These are phyloP conservation scores for Falco berigora DNA, from an alignment of 2,797 vertebrate genomes.

Conservation along the genomic window DNA sequence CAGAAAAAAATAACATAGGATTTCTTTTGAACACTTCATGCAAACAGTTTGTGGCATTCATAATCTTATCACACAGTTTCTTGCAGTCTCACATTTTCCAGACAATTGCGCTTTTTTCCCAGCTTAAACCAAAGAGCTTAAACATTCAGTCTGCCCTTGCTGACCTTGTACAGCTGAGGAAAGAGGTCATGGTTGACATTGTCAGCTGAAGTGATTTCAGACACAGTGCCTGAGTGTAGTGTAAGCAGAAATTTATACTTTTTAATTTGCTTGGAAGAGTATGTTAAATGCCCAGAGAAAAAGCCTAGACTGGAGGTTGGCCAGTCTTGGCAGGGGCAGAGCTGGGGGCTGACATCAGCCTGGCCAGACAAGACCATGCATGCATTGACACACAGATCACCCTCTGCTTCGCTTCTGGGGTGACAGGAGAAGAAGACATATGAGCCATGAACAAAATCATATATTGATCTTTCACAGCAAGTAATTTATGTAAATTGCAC, in stretches of 20 bases:
- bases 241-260: not conserved
- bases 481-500: slow-evolving; percentile 37
- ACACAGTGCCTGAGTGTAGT: not conserved
- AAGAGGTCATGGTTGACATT: not conserved
- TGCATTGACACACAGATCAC: not conserved
- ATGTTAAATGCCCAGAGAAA: not conserved
- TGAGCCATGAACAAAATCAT: not conserved
- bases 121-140: not conserved
- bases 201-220: not conserved
- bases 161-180: not conserved
- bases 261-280: not conserved
- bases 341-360: not conserved
- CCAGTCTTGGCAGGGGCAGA: not conserved
- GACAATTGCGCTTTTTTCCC: not conserved
- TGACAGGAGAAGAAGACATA: not conserved
- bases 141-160: not conserved
- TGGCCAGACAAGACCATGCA: not conserved
- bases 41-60: not conserved
- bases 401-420: not conserved
- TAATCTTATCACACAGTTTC: not conserved
- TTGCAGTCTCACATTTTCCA: not conserved
- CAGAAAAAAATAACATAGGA: not conserved
- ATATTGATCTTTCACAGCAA: not conserved
- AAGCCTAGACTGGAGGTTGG: not conserved
- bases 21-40: not conserved